Evolutionary conservation across 2,113 vertebrate genomes (phyloP).

Genomic region (Sprattus sprattus): DNA sequence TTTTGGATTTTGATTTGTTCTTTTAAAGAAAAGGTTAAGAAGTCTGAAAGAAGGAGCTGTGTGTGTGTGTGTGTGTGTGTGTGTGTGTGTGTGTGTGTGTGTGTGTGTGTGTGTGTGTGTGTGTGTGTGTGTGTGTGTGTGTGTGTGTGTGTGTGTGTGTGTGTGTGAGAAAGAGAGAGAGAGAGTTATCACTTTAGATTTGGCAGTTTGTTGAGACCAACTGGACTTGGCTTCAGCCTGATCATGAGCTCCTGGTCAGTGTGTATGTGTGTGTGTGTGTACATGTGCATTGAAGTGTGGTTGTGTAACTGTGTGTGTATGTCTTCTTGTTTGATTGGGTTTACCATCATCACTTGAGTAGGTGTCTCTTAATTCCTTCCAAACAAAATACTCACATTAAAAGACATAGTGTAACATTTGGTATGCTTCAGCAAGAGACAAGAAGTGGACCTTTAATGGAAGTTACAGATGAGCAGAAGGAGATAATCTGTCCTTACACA

Average conservation of each 20-base stretch:
- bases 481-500: background rate
- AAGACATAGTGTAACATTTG: background rate
- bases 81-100: background rate
- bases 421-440: background rate
- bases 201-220: background rate
- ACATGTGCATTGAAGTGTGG: background rate
- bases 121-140: background rate
- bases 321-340: background rate
- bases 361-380: background rate
- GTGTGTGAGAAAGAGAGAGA: background rate
- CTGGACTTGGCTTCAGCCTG: background rate
- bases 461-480: background rate
- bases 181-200: background rate
- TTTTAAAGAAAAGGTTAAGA: background rate
- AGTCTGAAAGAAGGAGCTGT: background rate
- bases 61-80: no score
- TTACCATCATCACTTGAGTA: background rate
- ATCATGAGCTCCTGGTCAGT: background rate
- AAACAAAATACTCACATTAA: background rate
- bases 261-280: background rate
- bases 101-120: no score
- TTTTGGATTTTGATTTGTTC: background rate
- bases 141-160: background rate
- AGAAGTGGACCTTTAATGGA: background rate
- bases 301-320: background rate